Conservation (phyloP, 2,888 invertebrate genomes). For the Esperia sulphurella region DNA sequence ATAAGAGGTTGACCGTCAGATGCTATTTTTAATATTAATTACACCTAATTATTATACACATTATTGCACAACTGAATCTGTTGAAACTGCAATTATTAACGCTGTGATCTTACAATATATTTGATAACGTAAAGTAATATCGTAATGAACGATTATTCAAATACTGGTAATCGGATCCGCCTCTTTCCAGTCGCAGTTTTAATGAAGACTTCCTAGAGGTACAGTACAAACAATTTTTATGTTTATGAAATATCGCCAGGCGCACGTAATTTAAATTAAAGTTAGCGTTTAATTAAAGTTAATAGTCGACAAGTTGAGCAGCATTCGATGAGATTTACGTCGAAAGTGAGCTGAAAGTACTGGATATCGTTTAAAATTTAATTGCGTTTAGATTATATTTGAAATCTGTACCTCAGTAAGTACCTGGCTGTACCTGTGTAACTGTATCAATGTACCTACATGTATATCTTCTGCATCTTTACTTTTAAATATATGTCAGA, state of each 20-base stretch:
- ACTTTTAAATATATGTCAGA: too few species aligned
- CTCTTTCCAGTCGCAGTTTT: conserved; percentile 74
- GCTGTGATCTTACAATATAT: conserved; percentile 40
- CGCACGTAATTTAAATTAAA: conserved; percentile 66
- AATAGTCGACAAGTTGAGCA: conserved; percentile 52
- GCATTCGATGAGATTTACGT: conserved; percentile 40
- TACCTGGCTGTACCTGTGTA: too few species aligned
- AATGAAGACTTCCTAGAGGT: conserved; percentile 78
- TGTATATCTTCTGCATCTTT: too few species aligned
- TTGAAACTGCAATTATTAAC: conserved; percentile 34
- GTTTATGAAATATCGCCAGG: conserved; percentile 56
- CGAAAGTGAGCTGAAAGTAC: conserved; percentile 16
- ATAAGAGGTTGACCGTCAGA: conserved; percentile 21
- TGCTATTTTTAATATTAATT: background rate
- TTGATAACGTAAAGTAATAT: conserved; percentile 50
- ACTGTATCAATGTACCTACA: too few species aligned
- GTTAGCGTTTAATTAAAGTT: conserved; percentile 70
- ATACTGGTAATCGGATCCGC: conserved; percentile 63
- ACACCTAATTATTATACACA: background rate
- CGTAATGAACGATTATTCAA: conserved; percentile 71
- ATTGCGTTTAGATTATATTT: conserved; percentile 17
- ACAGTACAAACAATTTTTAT: conserved; percentile 55
- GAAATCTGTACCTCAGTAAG: too few species aligned
- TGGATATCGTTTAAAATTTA: conserved; percentile 12
- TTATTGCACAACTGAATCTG: background rate